Base-by-base conservation (phyloP, 2,888 invertebrate genomes). In the Sarcophaga variegata region DNA sequence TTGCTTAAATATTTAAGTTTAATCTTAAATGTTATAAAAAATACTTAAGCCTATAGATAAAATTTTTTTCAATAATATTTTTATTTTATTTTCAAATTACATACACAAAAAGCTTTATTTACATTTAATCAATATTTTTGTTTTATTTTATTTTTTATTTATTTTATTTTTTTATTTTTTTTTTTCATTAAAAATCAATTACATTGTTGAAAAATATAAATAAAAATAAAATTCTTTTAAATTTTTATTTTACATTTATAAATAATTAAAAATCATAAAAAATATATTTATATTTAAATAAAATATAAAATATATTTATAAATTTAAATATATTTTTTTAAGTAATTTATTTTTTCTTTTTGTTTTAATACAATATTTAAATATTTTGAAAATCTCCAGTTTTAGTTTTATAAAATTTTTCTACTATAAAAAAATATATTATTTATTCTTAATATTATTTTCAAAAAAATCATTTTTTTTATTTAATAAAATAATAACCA, bases 391-490 rank as follows among this genome's bases (percentile, higher is more conserved):
- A 14, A 49, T 49, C 11, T 49, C 11, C 11, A 3, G 3, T 77
- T 45, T 54, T 76, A n/a, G n/a, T 69, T 69, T 47, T 45, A 22
- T 81, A 76, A 77, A 47, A 78, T 60, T 78, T 70, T 59, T 77
- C 77, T 60, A 59, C 66, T 82, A 84, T 77, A 83, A 86, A 83
- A 83, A 80, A 83, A 75, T 64, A 81, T 86, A 85, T 81, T 75
- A 22, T 47, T 54, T 59, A 3, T 66, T 72, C 63, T 10, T 11
- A 17, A 45, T 47, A 12, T 25, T 62, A 70, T 47, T 67, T 67
- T 60, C 11, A 76, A 63, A 47, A 62, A 37, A 37, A 37, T 37
- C 6, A 27, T 0, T 27, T 27, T 27, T 74, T 70, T n/a, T 27
- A 60, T 45, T 64, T 66, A 59, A 71, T 59, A 22, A 76, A 12